phyloP scores from a whole-genome alignment of 2,113 vertebrate genomes.

The Poicephalus meyeri region DNA sequence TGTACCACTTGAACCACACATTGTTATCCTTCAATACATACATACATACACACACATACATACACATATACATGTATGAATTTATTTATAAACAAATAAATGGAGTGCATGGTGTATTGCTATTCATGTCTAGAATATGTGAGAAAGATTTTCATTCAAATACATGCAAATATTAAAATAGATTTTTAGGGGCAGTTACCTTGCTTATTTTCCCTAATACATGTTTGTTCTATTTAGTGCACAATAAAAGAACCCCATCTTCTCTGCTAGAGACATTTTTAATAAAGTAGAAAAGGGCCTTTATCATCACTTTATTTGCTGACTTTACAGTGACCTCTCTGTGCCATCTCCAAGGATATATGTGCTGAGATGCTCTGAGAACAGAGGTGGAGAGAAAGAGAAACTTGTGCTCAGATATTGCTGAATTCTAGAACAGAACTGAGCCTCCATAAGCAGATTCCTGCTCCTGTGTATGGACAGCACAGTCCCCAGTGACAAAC shows the following conservation, averaged over 20 bases:
- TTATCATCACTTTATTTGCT: neutral
- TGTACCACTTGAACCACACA: rapidly evolving
- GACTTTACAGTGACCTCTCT: neutral
- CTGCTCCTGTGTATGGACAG: neutral
- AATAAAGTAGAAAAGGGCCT: neutral
- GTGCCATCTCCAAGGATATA: neutral
- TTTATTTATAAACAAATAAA: neutral
- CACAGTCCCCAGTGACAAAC: neutral
- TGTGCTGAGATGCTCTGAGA: neutral
- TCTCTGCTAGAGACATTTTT: neutral
- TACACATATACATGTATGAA: neutral
- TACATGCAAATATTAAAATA: neutral
- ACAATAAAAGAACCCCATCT: neutral
- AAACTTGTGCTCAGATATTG: neutral
- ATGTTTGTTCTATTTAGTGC: neutral
- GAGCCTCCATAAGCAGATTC: neutral
- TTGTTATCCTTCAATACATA: neutral
- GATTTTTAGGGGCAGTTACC: neutral
- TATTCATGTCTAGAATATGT: neutral
- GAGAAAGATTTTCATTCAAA: neutral
- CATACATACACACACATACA: neutral
- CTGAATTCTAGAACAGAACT: neutral
- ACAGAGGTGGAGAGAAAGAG: neutral
- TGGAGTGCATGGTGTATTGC: neutral
- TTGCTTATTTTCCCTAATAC: neutral